Evolutionary conservation across 2,888 invertebrate genomes (phyloP).

Genomic region (Acanthoscelides obtectus): DNA sequence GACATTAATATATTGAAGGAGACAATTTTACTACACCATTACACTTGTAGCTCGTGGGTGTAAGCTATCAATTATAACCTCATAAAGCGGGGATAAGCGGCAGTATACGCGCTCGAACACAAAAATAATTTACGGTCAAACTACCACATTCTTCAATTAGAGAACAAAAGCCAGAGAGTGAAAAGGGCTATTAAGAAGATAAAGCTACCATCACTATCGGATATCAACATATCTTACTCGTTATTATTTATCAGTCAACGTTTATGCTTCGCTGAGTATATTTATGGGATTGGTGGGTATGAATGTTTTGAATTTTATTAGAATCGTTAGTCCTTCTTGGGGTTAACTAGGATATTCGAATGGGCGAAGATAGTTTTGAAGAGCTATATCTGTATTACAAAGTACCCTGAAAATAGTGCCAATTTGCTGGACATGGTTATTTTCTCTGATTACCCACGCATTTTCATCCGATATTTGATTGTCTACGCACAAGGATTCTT

Average conservation of each 20-base stretch:
- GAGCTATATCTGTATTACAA: too few species aligned
- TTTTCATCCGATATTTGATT: too few species aligned
- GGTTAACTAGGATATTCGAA: background rate
- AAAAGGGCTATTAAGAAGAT: background rate
- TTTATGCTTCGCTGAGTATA: background rate
- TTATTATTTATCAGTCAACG: background rate
- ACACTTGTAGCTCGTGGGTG: background rate
- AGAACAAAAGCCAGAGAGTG: background rate
- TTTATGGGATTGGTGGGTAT: background rate
- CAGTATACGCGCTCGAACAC: background rate
- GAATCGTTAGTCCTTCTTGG: background rate
- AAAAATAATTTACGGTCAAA: background rate
- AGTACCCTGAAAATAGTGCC: too few species aligned
- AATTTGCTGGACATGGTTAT: too few species aligned
- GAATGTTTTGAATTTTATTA: background rate
- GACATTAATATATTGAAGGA: background rate
- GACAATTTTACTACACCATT: background rate
- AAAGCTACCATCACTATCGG: background rate
- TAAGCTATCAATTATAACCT: background rate
- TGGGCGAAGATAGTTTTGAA: background rate
- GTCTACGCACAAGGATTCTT: too few species aligned
- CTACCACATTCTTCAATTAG: background rate
- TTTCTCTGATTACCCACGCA: too few species aligned
- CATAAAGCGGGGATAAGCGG: background rate
- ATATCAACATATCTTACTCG: background rate